Conservation (phyloP, 2,113 vertebrate species). For the Megalops atlanticus region DNA sequence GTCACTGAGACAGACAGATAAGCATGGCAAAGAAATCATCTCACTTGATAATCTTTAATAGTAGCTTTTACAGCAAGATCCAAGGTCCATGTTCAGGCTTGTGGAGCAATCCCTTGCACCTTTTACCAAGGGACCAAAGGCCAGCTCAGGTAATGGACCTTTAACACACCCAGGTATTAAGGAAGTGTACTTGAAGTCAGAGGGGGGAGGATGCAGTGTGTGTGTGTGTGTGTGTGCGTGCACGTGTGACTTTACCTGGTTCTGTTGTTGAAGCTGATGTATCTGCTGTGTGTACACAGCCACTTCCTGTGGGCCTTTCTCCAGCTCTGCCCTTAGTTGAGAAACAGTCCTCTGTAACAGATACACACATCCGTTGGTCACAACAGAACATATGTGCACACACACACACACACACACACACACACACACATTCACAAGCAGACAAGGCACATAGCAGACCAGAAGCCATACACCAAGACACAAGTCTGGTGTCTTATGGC, state of each 20-base stretch:
- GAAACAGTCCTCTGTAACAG: constrained; percentile 77
- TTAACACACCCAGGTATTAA: no score
- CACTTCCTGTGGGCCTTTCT: constrained; percentile 92
- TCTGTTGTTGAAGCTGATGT: constrained; percentile 85
- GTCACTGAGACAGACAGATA: no score
- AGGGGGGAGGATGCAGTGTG: no score
- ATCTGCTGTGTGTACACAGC: constrained; percentile 91
- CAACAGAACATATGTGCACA: not conserved
- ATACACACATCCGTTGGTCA: not conserved
- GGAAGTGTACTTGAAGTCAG: no score
- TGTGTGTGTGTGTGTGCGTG: constrained; percentile 8
- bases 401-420: not conserved
- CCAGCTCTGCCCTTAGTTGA: constrained; percentile 86
- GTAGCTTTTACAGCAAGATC: no score
- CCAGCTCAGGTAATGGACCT: no score
- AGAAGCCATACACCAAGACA: not conserved
- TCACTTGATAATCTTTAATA: no score
- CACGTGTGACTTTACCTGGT: constrained; percentile 71
- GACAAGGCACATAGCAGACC: no score
- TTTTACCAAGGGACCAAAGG: no score
- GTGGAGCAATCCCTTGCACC: no score
- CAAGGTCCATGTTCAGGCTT: no score
- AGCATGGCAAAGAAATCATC: no score
- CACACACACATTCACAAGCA: not conserved
- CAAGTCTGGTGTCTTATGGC: not conserved